phyloP scores from a whole-genome alignment of 2,888 invertebrate species.

The Galerucella calmariensis region DNA sequence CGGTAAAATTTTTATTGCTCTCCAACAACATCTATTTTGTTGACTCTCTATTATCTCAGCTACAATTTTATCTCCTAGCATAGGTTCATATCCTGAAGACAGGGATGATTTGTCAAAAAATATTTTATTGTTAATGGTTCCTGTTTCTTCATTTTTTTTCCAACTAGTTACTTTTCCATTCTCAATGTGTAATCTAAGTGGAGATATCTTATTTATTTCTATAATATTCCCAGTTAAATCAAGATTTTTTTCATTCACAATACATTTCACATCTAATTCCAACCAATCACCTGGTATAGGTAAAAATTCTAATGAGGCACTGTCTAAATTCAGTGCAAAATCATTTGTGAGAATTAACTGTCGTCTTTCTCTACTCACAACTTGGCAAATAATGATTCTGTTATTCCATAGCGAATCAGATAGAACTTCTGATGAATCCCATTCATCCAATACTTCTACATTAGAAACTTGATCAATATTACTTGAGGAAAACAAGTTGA shows the following conservation, averaged over 20 bases:
- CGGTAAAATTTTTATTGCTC: conserved; percentile 69
- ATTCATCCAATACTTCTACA: conserved; percentile 54
- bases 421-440: conserved; percentile 65
- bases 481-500: conserved; percentile 50
- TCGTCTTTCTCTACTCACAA: conserved; percentile 62
- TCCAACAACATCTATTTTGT: conserved; percentile 69
- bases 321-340: conserved; percentile 72
- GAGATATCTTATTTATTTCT: conserved; percentile 70
- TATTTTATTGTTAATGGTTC: conserved; percentile 70
- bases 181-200: conserved; percentile 70
- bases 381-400: conserved; percentile 63
- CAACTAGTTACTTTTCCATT: conserved; percentile 67
- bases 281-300: conserved; percentile 79
- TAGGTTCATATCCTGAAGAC: conserved; percentile 68
- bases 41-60: conserved; percentile 80
- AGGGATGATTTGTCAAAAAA: conserved; percentile 72
- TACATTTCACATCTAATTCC: conserved; percentile 72
- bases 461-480: conserved; percentile 64
- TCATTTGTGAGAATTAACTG: conserved; percentile 67
- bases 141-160: conserved; percentile 62
- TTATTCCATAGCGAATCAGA: conserved; percentile 53
- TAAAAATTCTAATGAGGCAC: conserved; percentile 72
- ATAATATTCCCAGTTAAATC: conserved; percentile 70
- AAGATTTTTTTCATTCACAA: conserved; percentile 69
- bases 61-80: conserved; percentile 72